phyloP scores from a whole-genome alignment of 2,888 invertebrate species.

The Drosophila gaucha region DNA sequence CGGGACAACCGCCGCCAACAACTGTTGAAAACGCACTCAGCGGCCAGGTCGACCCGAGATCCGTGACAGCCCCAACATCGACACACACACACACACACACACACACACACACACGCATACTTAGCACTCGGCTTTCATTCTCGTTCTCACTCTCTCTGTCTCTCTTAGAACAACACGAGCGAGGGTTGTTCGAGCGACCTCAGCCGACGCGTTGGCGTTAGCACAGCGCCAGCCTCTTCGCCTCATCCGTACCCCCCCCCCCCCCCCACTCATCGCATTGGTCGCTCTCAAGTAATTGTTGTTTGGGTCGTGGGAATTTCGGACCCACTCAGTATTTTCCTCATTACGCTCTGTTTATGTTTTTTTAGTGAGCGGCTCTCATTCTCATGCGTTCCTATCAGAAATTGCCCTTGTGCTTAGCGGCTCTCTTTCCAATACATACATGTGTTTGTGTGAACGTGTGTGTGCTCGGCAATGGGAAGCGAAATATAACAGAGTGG shows the following conservation, averaged over 20 bases:
- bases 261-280: not conserved
- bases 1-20: slow-evolving; percentile 73
- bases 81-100: slow-evolving; percentile 17
- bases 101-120: not conserved
- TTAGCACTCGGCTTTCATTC: slow-evolving; percentile 43
- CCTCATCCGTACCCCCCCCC: slow-evolving; percentile 2
- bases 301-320: slow-evolving; percentile 68
- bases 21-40: slow-evolving; percentile 72
- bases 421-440: not conserved
- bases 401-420: slow-evolving; percentile 28
- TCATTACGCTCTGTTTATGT: slow-evolving; percentile 72
- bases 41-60: slow-evolving; percentile 53
- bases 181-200: slow-evolving; percentile 55
- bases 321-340: slow-evolving; percentile 54
- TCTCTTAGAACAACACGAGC: slow-evolving; percentile 35
- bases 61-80: slow-evolving; percentile 46
- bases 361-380: slow-evolving; percentile 47
- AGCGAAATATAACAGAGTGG: slow-evolving; percentile 30
- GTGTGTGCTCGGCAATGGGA: not conserved
- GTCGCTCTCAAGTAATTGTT: slow-evolving; percentile 47
- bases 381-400: slow-evolving; percentile 30
- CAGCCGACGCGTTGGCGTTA: slow-evolving; percentile 42
- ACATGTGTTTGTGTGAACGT: not conserved
- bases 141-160: slow-evolving; percentile 29
- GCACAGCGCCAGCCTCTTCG: not conserved